Conservation (phyloP, 2,888 invertebrate genomes). For the Drosophila austrosaltans region DNA sequence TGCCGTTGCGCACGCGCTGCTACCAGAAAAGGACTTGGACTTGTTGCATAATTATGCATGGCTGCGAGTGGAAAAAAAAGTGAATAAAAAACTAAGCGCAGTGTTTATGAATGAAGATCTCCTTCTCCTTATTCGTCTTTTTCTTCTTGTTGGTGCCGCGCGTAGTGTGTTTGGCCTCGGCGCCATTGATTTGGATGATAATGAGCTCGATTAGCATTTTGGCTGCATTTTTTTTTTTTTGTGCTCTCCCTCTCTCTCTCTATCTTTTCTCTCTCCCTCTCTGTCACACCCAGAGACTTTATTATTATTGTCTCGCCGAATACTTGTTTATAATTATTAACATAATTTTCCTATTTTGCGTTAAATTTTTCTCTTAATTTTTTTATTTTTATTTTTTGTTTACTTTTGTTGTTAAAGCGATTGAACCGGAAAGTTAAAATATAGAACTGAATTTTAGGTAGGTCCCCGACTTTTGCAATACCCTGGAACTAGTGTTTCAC, state of each 20-base stretch:
- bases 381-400: constrained; percentile 29
- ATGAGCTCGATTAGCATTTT: constrained; percentile 80
- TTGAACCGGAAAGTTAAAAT: constrained; percentile 16
- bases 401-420: constrained; percentile 18
- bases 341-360: constrained; percentile 76
- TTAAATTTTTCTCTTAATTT: constrained; percentile 48
- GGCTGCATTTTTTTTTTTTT: constrained; percentile 61
- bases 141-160: constrained; percentile 1
- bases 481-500: constrained; percentile 3
- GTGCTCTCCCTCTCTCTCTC: constrained; percentile 5
- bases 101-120: constrained; percentile 78
- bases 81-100: constrained; percentile 56
- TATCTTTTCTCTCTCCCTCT: constrained; percentile 26
- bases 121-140: constrained; percentile 16
- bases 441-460: neutral
- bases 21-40: constrained; percentile 71
- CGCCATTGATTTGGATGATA: constrained; percentile 75
- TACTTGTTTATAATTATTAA: constrained; percentile 78
- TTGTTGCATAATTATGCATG: constrained; percentile 77
- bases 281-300: constrained; percentile 18
- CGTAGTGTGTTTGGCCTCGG: constrained; percentile 18
- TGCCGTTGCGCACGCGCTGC: constrained; percentile 78
- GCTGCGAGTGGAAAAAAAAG: constrained; percentile 60
- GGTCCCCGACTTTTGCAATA: neutral
- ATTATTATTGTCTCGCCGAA: constrained; percentile 32